Conservation (phyloP, 2,888 invertebrate species). For the Dasypogon diadema region DNA sequence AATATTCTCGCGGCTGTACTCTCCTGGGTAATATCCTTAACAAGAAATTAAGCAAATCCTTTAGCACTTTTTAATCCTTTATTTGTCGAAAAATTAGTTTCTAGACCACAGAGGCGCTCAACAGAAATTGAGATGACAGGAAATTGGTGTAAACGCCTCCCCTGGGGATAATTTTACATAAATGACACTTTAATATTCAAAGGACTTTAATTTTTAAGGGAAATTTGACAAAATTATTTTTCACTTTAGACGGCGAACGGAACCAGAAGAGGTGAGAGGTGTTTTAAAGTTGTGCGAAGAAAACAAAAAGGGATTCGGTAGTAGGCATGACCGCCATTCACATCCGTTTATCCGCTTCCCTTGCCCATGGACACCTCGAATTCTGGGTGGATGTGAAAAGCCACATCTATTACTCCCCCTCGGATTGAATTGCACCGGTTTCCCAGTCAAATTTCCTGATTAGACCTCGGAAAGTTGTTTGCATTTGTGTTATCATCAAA, state of each 20-base stretch:
- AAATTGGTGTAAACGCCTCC: conserved; percentile 51
- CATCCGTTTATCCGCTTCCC: too few species aligned
- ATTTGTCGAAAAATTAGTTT: conserved; percentile 51
- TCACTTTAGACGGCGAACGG: too few species aligned
- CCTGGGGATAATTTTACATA: conserved; percentile 49
- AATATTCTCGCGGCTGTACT: conserved; percentile 13
- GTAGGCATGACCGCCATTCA: too few species aligned
- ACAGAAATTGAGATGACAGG: conserved; percentile 32
- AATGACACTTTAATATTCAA: conserved; percentile 53
- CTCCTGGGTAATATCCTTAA: conserved; percentile 49
- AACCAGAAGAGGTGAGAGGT: too few species aligned
- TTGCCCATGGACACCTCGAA: background rate
- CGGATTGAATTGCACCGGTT: background rate
- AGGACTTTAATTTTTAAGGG: conserved; percentile 46
- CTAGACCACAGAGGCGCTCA: conserved; percentile 6
- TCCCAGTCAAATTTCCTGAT: conserved; percentile 3
- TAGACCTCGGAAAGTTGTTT: conserved; percentile 33
- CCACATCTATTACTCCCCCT: background rate
- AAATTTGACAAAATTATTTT: background rate
- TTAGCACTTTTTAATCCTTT: conserved; percentile 55
- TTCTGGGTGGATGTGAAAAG: background rate
- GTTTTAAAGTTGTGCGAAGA: too few species aligned
- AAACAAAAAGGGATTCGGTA: too few species aligned
- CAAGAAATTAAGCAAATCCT: conserved; percentile 52
- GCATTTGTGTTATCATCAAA: conserved; percentile 42